Base-by-base conservation (phyloP, 2,888 invertebrate species). In the Spicauda simplicius region DNA sequence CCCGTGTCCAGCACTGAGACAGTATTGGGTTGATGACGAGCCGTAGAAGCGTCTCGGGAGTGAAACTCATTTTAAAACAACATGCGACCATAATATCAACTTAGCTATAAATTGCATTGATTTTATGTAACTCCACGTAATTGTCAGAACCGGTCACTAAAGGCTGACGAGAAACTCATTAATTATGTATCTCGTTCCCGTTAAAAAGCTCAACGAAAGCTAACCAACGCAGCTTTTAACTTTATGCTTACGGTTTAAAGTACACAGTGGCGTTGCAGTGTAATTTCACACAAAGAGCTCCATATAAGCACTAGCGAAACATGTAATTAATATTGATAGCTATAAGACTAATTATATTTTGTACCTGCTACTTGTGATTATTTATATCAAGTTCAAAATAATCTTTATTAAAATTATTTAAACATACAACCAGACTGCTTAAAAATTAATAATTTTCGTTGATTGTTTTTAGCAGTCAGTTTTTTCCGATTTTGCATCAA, bases 251-350 rank as follows among this genome's bases (percentile, higher is more conserved):
- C 19, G 12, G 12, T 41, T 37, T 58, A 57, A 30, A 37, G 64
- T 19, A 20, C 16, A 57, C 0, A 37, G 6, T 25, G 50, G 4
- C 10, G 8, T 33, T 57, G 37, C 37, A 37, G n/a, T 7, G 12
- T 1, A n/a, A 48, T 50, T 18, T 20, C 19, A 48, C 33, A 64
- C 57, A 64, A 25, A 25, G 50, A 52, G 50, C 19, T 20, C 10
- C 56, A 64, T 48, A n/a, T 64, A 56, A 11, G 56, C 37, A 25
- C 25, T 64, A 52, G 45, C 50, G 57, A 57, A 64, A 64, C 57
- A 64, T 48, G 55, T 64, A 64, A 64, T 64, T 64, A 64, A 57
- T 57, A 57, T 64, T 64, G 64, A 57, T 57, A 64, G 56, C 57
- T 57, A 50, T 33, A 57, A 64, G 57, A 64, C 57, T 57, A 57